Percentiles rank a stretch among this genome's conserved stretches.
These are phyloP conservation scores for Zophobas atratus DNA, from an alignment of 1,140 invertebrate species.

Conservation along the genomic window DNA sequence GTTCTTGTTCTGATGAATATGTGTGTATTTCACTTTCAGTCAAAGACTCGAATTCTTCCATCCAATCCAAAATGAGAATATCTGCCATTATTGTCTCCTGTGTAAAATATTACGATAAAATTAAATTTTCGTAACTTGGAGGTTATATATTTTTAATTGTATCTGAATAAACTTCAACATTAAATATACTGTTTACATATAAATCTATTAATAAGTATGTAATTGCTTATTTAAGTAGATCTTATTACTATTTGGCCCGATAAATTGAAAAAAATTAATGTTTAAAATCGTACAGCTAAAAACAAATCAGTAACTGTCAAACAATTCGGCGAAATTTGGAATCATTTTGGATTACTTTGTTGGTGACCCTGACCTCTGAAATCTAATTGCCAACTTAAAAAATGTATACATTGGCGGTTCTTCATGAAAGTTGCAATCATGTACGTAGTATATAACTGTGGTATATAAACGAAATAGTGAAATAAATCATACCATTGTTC, in stretches of 20 bases:
- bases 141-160: slow-evolving; percentile 20
- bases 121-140: slow-evolving; percentile 24
- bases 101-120: not conserved
- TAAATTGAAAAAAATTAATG: slow-evolving; percentile 12
- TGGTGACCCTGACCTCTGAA: not conserved
- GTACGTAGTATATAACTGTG: too few species aligned
- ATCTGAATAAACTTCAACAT: not conserved
- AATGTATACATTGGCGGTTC: too few species aligned
- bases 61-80: slow-evolving; percentile 84
- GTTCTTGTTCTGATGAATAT: slow-evolving; percentile 82
- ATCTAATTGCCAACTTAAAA: slow-evolving; percentile 13
- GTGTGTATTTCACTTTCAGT: slow-evolving; percentile 82
- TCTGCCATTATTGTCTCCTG: slow-evolving; percentile 76
- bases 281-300: slow-evolving; percentile 14
- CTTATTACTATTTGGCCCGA: slow-evolving; percentile 22
- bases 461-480: not conserved
- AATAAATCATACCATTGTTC: slow-evolving; percentile 21
- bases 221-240: slow-evolving; percentile 10
- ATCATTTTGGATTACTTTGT: not conserved
- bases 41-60: slow-evolving; percentile 82
- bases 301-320: slow-evolving; percentile 28
- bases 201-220: not conserved
- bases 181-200: slow-evolving; percentile 6
- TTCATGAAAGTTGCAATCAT: too few species aligned
- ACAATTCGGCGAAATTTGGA: not conserved